Evolutionary conservation across 2,113 vertebrate species (phyloP).

Genomic region (Lutjanus erythropterus): DNA sequence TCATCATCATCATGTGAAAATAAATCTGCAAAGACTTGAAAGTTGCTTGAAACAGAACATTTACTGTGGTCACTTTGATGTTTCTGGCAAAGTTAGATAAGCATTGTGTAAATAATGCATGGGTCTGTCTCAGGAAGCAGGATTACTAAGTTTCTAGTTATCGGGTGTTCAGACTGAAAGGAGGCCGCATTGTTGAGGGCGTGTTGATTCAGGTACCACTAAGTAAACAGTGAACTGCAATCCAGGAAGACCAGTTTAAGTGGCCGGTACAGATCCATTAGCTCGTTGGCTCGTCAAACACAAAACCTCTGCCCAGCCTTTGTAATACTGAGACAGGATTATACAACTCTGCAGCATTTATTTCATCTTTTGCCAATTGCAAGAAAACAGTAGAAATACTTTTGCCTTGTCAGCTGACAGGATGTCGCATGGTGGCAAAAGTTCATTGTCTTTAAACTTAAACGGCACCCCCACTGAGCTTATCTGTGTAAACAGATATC

Average conservation of each 20-base stretch:
- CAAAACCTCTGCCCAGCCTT: background rate
- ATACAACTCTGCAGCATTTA: background rate
- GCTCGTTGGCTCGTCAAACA: background rate
- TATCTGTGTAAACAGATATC: no score
- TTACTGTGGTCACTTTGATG: background rate
- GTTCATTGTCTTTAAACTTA: no score
- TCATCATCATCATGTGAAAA: background rate
- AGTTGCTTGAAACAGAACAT: background rate
- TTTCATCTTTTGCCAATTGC: background rate
- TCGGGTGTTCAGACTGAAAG: background rate
- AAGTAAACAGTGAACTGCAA: background rate
- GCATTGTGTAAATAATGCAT: background rate
- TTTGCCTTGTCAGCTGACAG: background rate
- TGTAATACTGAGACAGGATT: background rate
- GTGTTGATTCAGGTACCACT: background rate
- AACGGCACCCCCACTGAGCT: no score
- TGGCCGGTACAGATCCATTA: background rate
- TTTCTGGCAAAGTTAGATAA: background rate
- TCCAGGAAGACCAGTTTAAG: background rate
- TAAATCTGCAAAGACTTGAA: constrained; percentile 29
- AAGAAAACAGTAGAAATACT: background rate
- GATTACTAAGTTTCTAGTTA: background rate
- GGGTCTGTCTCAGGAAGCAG: background rate
- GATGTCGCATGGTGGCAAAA: background rate
- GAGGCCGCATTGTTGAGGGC: background rate